Base-by-base conservation (phyloP, 2,888 invertebrate species). In the Cinara cedri region DNA sequence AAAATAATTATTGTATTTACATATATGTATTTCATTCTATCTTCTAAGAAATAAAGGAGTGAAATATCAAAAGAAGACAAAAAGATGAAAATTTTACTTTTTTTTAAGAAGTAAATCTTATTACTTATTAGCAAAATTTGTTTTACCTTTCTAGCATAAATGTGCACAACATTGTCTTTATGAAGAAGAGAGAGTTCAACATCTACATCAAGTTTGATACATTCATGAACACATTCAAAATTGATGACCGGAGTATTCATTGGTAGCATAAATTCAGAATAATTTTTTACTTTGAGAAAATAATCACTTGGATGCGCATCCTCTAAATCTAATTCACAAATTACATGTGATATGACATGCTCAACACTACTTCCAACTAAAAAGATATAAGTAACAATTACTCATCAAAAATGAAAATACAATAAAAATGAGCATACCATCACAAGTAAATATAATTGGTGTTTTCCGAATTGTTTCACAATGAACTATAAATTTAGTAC, bases 141-240 rank as follows among this genome's bases (percentile, higher is more conserved):
- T 26, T 70, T 60, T 70, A 78, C 78, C 13, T 80, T 46, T 80
- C 72, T 72, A 63, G 80, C 80, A 72, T 72, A 80, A 55, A 72
- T 72, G 16, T 14, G 49, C 57, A 34, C 46, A 60, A 75, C 46
- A 21, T 78, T 70, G n/a, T 62, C 11, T 21, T 60, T 60, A 63
- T 70, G 76, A 1, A 44, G 8, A 44, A 68, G 76, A 70, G 55
- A 1, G 0, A 90, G 85, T 83, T 92, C 92, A 2, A 96, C 93
- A 86, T 97, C 97, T 85, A 92, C 91, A 85, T 97, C 97, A 84
- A 97, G 87, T 84, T 97, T 96, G 81, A 97, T 92, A 85, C 97
- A 97, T 84, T 93, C 92, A 84, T 97, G 95, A 78, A 97, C 92
- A 85, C 97, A 97, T 85, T 96, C 95, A 86, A 97, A 94, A 85